Evolutionary conservation across 2,113 vertebrate species (phyloP).

Genomic region (Hyaena hyaena): DNA sequence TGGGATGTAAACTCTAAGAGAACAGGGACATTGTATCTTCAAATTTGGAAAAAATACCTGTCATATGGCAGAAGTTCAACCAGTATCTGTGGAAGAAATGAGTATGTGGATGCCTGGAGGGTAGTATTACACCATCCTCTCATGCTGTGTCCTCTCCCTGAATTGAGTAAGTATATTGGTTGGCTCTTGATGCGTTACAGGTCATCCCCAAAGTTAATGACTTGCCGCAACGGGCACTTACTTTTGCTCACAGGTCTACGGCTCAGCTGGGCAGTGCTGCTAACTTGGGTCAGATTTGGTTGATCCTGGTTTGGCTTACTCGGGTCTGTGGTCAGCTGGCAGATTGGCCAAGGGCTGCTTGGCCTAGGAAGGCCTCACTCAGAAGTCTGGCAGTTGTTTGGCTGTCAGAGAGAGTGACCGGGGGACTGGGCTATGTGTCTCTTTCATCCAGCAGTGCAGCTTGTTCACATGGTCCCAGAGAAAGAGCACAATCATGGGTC

Average conservation of each 20-base stretch:
- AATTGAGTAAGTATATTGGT: not conserved
- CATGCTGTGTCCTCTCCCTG: not conserved
- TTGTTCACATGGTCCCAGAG: not conserved
- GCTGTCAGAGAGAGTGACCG: not conserved
- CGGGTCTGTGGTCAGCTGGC: not conserved
- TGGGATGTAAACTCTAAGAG: not conserved
- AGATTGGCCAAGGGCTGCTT: not conserved
- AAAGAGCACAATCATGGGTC: not conserved
- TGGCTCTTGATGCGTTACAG: not conserved
- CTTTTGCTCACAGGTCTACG: not conserved
- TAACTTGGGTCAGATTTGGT: not conserved
- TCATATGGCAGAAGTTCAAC: not conserved
- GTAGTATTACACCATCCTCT: not conserved
- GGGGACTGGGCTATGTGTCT: not conserved
- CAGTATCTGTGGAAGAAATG: not conserved
- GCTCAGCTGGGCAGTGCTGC: not conserved
- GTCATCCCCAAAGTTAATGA: not conserved
- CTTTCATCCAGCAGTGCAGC: not conserved
- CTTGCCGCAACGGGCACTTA: not conserved
- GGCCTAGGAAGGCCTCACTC: not conserved
- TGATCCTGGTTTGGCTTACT: not conserved
- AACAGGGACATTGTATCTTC: not conserved
- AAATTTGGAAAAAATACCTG: not conserved
- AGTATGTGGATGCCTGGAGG: not conserved
- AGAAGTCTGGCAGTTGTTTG: not conserved